These are phyloP conservation scores for Drosophila bunnanda DNA, from an alignment of 2,888 invertebrate genomes.

Conservation along the genomic window DNA sequence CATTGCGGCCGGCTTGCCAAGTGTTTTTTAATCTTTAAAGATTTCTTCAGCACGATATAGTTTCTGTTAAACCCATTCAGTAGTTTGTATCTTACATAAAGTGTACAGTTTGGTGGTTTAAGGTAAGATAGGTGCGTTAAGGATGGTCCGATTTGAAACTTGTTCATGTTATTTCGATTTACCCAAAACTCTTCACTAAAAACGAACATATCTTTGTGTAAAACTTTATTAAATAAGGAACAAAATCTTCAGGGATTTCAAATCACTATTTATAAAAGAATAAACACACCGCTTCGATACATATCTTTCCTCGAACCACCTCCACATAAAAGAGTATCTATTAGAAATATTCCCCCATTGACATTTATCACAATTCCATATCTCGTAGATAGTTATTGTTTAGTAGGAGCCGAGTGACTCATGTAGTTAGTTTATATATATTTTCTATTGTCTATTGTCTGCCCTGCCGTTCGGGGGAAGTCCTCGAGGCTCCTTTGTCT, in stretches of 20 bases:
- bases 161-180: too few species aligned
- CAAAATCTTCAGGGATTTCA: not conserved
- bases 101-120: slow-evolving; percentile 7
- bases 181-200: too few species aligned
- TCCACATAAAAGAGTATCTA: slow-evolving; percentile 1
- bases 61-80: not conserved
- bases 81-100: slow-evolving; percentile 30
- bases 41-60: not conserved
- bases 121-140: not conserved
- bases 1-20: not conserved
- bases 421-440: slow-evolving; percentile 44
- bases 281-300: not conserved
- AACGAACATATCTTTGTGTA: too few species aligned
- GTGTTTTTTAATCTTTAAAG: not conserved
- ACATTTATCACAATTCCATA: slow-evolving; percentile 14
- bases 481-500: slow-evolving; percentile 38
- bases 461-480: slow-evolving; percentile 21
- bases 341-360: slow-evolving; percentile 8
- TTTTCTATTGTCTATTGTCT: slow-evolving; percentile 43
- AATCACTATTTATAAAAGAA: not conserved
- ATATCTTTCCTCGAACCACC: slow-evolving; percentile 1
- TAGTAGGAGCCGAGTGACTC: slow-evolving; percentile 33
- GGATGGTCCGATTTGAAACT: too few species aligned
- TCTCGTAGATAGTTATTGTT: slow-evolving; percentile 30
- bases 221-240: too few species aligned